These are phyloP conservation scores for Paragorgia papillata DNA, from an alignment of 92 coral and sea anemone genomes.

Conservation along the genomic window DNA sequence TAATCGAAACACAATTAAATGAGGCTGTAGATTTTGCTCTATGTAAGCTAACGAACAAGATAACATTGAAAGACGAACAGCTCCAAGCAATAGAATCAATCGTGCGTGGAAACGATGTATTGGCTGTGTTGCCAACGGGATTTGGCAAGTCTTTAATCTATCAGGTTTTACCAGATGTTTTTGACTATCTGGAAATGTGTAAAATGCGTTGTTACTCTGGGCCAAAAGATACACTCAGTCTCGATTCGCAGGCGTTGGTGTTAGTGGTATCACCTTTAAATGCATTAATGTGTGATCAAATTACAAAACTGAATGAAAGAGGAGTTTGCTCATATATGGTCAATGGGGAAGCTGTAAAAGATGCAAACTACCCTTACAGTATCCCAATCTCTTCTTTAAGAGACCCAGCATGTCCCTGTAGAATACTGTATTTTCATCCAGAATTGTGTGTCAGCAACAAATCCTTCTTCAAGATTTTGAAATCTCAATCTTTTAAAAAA, in stretches of 20 bases:
- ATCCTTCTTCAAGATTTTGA: constrained; percentile 2
- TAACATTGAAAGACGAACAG: constrained; percentile 12
- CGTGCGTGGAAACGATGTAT: constrained; percentile 3
- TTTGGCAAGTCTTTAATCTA: too few species aligned
- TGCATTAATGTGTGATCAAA: constrained; percentile 47
- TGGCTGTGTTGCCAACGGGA: constrained; percentile 27
- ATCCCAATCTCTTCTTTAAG: not conserved
- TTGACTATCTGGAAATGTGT: not conserved
- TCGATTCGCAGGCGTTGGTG: not conserved
- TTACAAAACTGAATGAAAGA: constrained; percentile 23
- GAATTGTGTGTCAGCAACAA: constrained; percentile 1
- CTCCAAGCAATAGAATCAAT: not conserved
- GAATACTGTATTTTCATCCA: constrained; percentile 6
- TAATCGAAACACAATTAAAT: too few species aligned
- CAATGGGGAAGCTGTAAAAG: not conserved
- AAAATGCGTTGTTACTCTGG: not conserved
- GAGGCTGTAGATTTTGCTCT: too few species aligned
- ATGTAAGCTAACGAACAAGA: too few species aligned
- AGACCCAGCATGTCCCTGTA: not conserved
- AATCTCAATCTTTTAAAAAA: constrained; percentile 5
- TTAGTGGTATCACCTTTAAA: constrained; percentile 52
- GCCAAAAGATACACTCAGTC: too few species aligned
- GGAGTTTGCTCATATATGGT: not conserved
- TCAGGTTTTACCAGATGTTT: not conserved
- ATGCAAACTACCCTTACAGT: not conserved